Percentiles rank a stretch among this genome's conserved stretches.
Evolutionary conservation across 2,797 vertebrate genomes (phyloP).

Genomic region (Pygocentrus nattereri): DNA sequence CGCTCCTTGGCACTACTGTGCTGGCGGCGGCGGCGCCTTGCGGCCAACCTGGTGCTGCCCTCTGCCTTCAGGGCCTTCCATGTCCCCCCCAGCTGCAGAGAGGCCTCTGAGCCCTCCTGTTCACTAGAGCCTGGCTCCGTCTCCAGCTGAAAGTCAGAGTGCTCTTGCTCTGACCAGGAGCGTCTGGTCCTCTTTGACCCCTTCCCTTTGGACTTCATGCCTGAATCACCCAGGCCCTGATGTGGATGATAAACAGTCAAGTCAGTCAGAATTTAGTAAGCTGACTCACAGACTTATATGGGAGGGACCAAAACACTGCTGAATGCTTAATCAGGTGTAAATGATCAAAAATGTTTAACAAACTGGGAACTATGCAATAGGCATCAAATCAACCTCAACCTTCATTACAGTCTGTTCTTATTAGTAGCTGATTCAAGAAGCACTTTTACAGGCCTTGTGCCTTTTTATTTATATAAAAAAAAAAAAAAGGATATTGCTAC

Average conservation of each 20-base stretch:
- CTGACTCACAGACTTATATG: background rate
- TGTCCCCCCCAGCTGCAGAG: slow-evolving; percentile 74
- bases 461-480: background rate
- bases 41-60: slow-evolving; percentile 35
- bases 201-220: slow-evolving; percentile 94
- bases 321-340: background rate
- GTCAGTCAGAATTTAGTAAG: background rate
- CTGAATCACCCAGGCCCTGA: slow-evolving; percentile 60
- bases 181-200: slow-evolving; percentile 79
- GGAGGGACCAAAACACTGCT: background rate
- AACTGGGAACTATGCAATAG: background rate
- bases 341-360: background rate
- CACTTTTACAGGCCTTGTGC: background rate
- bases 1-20: slow-evolving; percentile 82
- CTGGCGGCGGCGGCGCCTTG: slow-evolving; percentile 69
- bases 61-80: slow-evolving; percentile 77
- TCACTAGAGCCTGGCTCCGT: slow-evolving; percentile 80
- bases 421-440: background rate
- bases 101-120: slow-evolving; percentile 83
- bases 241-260: background rate
- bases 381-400: background rate
- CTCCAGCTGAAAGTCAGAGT: slow-evolving; percentile 74
- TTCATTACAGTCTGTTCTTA: background rate
- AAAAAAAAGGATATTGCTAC: background rate
- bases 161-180: slow-evolving; percentile 74